Conservation (phyloP, 2,113 vertebrate species). For the Dipodomys spectabilis region DNA sequence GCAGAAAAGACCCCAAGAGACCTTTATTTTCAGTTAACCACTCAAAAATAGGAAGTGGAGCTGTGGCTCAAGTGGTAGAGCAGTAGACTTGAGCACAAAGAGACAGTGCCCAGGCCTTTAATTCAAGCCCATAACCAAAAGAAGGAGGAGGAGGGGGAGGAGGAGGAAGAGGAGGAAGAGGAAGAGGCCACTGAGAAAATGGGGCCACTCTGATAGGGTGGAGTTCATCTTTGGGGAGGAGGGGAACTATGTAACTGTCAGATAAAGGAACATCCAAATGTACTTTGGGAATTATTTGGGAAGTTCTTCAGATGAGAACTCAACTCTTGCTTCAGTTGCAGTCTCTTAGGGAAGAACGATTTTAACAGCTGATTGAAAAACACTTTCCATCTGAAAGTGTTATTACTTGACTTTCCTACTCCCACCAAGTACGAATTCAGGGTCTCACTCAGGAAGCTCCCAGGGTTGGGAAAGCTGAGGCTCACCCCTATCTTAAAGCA, state of each 20-base stretch:
- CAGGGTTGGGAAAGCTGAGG: slow-evolving; percentile 11
- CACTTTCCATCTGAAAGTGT: slow-evolving; percentile 1
- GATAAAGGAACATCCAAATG: too few relatives aligned
- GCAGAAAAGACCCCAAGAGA: too few relatives aligned
- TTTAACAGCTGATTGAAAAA: slow-evolving; percentile 28
- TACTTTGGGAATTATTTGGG: background rate
- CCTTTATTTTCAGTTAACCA: too few relatives aligned
- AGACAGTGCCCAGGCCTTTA: too few relatives aligned
- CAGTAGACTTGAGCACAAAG: too few relatives aligned
- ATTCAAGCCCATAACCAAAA: too few relatives aligned
- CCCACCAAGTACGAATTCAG: background rate
- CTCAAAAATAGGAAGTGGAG: too few relatives aligned
- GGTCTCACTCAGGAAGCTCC: too few relatives aligned
- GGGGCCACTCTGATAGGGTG: background rate
- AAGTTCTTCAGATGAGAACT: slow-evolving; percentile 45
- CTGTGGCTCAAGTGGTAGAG: too few relatives aligned
- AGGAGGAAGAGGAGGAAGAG: too few relatives aligned
- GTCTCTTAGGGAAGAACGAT: background rate
- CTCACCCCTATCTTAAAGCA: background rate
- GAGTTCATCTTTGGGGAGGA: background rate
- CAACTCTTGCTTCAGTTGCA: background rate
- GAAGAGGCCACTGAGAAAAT: too few relatives aligned
- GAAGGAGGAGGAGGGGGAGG: too few relatives aligned
- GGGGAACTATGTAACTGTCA: background rate
- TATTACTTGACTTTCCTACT: slow-evolving; percentile 39